These are phyloP conservation scores for Amblyjoppa fuscipennis DNA, from an alignment of 2,888 invertebrate genomes.

Conservation along the genomic window DNA sequence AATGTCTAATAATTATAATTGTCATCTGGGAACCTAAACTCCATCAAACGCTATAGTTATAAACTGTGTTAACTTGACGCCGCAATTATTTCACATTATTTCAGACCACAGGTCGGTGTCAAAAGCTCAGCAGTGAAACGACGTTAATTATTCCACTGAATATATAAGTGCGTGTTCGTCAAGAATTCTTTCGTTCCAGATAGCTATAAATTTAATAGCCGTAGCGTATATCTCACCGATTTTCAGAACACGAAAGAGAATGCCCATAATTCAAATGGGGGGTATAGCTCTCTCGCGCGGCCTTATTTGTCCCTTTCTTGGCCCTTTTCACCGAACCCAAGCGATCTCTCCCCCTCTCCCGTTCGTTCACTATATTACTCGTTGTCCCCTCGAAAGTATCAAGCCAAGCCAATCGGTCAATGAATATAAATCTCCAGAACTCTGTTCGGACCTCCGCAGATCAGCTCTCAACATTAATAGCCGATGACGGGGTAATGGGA, in stretches of 20 bases:
- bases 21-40: background rate
- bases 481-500: background rate
- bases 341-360: slow-evolving; percentile 52
- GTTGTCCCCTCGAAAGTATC: slow-evolving; percentile 43
- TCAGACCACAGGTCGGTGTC: background rate
- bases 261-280: slow-evolving; percentile 66
- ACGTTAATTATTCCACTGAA: slow-evolving; percentile 51
- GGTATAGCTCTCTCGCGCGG: slow-evolving; percentile 62
- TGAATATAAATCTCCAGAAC: slow-evolving; percentile 75
- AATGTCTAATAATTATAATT: background rate
- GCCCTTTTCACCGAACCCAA: slow-evolving; percentile 69
- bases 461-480: slow-evolving; percentile 30
- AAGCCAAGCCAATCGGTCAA: slow-evolving; percentile 68
- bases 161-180: slow-evolving; percentile 56
- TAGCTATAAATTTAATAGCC: slow-evolving; percentile 63
- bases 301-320: slow-evolving; percentile 67
- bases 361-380: slow-evolving; percentile 11
- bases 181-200: slow-evolving; percentile 58
- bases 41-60: background rate
- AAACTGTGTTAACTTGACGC: background rate
- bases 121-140: slow-evolving; percentile 11
- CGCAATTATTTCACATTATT: background rate
- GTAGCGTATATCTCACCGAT: slow-evolving; percentile 63
- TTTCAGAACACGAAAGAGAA: slow-evolving; percentile 69
- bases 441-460: slow-evolving; percentile 44